A percentile compares a stretch with the other conserved stretches of the same genome.
Evolutionary conservation across 2,888 invertebrate species (phyloP).

Genomic region (Nymphalis polychloros): DNA sequence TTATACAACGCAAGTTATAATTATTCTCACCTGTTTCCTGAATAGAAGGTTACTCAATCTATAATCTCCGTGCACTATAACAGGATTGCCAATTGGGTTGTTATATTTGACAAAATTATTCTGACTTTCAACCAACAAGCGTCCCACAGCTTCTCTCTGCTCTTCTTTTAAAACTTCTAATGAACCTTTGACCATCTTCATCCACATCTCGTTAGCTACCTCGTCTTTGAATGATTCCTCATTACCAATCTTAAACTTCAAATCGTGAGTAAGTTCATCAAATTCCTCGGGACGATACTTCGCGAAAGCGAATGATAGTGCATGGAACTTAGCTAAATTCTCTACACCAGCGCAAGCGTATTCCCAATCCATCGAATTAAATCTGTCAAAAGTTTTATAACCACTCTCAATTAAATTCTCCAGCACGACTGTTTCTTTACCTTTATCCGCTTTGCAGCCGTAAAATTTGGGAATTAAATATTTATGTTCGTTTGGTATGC

Average conservation of each 20-base stretch:
- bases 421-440: conserved; percentile 57
- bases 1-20: no score
- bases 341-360: conserved; percentile 54
- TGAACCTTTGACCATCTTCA: conserved; percentile 37
- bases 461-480: conserved; percentile 53
- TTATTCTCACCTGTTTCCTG: conserved; percentile 37
- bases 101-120: conserved; percentile 37
- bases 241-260: conserved; percentile 37
- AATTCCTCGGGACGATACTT: conserved; percentile 55
- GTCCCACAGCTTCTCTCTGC: conserved; percentile 44
- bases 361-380: conserved; percentile 57
- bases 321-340: conserved; percentile 65
- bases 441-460: conserved; percentile 44
- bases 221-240: conserved; percentile 18
- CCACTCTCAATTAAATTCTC: conserved; percentile 57
- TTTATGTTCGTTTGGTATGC: conserved; percentile 48
- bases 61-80: conserved; percentile 58
- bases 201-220: conserved; percentile 31
- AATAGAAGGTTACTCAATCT: conserved; percentile 54
- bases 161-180: conserved; percentile 45
- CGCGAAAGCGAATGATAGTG: conserved; percentile 56
- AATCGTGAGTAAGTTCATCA: conserved; percentile 38
- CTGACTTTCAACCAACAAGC: conserved; percentile 35
- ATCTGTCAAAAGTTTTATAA: conserved; percentile 53
- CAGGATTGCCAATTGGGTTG: conserved; percentile 42